Evolutionary conservation across 2,113 vertebrate genomes (phyloP), one percentile per base, ranked within the genome.

Genomic region (Synodontis membranacea): DNA sequence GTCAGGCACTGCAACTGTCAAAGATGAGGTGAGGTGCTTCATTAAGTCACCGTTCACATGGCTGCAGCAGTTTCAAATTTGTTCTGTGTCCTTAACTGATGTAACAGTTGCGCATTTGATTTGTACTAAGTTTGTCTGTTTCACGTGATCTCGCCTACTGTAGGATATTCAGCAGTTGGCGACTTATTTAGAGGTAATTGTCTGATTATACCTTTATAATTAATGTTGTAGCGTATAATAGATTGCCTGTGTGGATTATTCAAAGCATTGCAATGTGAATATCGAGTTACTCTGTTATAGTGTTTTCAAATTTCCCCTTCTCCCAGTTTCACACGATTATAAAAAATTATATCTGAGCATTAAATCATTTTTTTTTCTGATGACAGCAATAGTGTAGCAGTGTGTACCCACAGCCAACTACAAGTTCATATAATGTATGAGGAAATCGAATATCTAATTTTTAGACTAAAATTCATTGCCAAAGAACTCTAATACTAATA

Each of bases 101-200:
- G 64, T 34, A 28, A 84, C 52, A 83, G 11, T 0, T 50, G 14
- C 37, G 54, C 50, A 25, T n/a, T 76, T 52, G 19, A 64, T 70
- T 54, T 70, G 25, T 23, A 50, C 6, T 66, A 46, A 64, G 0
- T 84, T 31, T 52, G 42, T 72, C 21, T 80, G 5, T 81, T 78
- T 23, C 54, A 88, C 31, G 25, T 89, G 72, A 25, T 88, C 48
- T 89, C 14, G 87, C 11, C 70, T 66, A 54, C 15, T 66, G 85
- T 34, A 96, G 95, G 94, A 95, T 66, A 52, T 96, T 84, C 91
- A 93, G 82, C 91, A 86, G 82, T 84, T 96, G 66, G 90, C 93
- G 0, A 92, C 92, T 48, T 95, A 93, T 90, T 87, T 96, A 87
- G 90, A 95, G 94, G 95, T 95, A 93, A 89, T 39, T 80, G 34